Percentiles rank a stretch among this genome's conserved stretches.
Evolutionary conservation across 2,888 invertebrate species (phyloP).

Genomic region (Diachrysia chrysitis): DNA sequence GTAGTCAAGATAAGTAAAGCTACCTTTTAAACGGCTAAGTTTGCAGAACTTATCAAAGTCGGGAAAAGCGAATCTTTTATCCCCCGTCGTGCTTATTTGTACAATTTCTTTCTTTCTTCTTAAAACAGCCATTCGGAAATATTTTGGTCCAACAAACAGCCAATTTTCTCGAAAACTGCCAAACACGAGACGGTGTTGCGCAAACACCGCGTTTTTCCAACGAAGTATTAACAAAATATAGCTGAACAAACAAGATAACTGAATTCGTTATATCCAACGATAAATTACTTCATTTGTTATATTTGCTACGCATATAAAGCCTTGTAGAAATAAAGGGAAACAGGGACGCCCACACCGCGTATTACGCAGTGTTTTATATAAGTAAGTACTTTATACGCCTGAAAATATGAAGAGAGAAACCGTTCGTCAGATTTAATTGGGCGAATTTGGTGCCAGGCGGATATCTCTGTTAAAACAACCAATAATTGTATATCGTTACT

Average conservation of each 20-base stretch:
- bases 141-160: slow-evolving; percentile 35
- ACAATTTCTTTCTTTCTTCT: slow-evolving; percentile 25
- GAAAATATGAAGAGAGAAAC: slow-evolving; percentile 32
- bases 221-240: slow-evolving; percentile 48
- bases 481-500: background rate
- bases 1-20: background rate
- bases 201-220: slow-evolving; percentile 47
- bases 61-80: slow-evolving; percentile 5
- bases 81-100: slow-evolving; percentile 26
- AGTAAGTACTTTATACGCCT: slow-evolving; percentile 42
- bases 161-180: slow-evolving; percentile 48
- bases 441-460: slow-evolving; percentile 6
- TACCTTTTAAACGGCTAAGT: background rate
- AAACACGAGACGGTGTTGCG: slow-evolving; percentile 37
- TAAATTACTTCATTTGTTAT: slow-evolving; percentile 62
- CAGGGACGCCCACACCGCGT: slow-evolving; percentile 54
- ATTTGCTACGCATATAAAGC: slow-evolving; percentile 54
- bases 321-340: slow-evolving; percentile 48
- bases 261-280: slow-evolving; percentile 51
- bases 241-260: slow-evolving; percentile 57
- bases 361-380: slow-evolving; percentile 38
- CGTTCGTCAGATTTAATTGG: slow-evolving; percentile 14
- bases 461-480: background rate
- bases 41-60: slow-evolving; percentile 21
- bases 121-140: slow-evolving; percentile 34